phyloP scores from a whole-genome alignment of 2,113 vertebrate species.

The Ameiurus melas region DNA sequence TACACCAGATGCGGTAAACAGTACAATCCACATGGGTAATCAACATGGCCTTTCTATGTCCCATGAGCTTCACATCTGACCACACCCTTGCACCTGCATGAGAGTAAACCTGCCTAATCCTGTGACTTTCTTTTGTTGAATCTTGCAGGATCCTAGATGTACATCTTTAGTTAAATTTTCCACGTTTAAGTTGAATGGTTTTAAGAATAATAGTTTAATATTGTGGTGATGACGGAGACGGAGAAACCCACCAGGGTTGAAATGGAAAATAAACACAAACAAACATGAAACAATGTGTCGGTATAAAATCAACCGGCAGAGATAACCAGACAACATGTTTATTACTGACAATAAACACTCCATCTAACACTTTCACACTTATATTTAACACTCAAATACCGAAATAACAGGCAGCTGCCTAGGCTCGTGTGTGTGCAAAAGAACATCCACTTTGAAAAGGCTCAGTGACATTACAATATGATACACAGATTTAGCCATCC shows the following conservation, averaged over 20 bases:
- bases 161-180: background rate
- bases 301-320: background rate
- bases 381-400: background rate
- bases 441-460: background rate
- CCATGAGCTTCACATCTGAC: background rate
- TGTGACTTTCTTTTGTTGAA: background rate
- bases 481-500: background rate
- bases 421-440: too few species aligned
- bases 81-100: background rate
- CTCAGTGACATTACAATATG: background rate
- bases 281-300: background rate
- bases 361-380: background rate
- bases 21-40: background rate
- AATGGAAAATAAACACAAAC: background rate
- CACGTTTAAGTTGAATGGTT: background rate
- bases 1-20: background rate
- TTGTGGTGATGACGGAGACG: background rate
- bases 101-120: background rate
- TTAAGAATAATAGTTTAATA: background rate
- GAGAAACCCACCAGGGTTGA: background rate
- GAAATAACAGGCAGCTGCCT: background rate
- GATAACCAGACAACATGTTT: background rate
- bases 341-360: background rate
- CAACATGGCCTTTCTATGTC: background rate
- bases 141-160: background rate